Base-by-base conservation (phyloP, 2,888 invertebrate genomes). In the Vanessa cardui region DNA sequence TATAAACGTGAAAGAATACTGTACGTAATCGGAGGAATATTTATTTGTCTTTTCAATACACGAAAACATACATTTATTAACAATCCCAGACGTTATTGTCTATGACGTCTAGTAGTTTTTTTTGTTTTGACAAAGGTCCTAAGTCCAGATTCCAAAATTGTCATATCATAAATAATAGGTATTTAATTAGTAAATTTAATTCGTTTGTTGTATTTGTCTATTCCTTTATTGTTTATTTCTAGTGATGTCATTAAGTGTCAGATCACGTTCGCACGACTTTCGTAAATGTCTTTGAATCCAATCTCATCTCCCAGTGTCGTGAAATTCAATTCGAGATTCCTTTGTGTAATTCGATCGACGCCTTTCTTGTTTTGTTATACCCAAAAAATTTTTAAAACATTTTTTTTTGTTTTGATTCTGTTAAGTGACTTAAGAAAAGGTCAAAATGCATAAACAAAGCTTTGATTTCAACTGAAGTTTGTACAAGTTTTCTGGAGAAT, bases 191-290 rank as follows among this genome's bases (percentile, higher is more conserved):
- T 39, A 12, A 12, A 39, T 39, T 39, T 9, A 9, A 12, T 39
- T 39, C 39, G 5, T 20, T 16, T 5, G n/a, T 16, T 6, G 6
- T 6, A 54, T 3, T 31, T 54, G 15, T 52, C n/a, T 15, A 52
- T 15, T 12, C 26, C 16, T 31, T 49, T 18, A 15, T 6, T 46
- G 12, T 39, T 18, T 39, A 56, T 49, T 44, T 49, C 62, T 62
- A 50, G 52, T 58, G 67, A 62, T 66, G 73, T 74, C 77, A 76
- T 83, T 81, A 80, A 83, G 84, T 84, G 85, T 86, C 83, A 82
- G 80, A 78, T 82, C 82, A 82, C 83, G 83, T 83, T 80, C 87
- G 87, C 87, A 87, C 80, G 86, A 83, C 77, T 71, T 73, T 80
- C 84, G 78, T 88, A 86, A 87, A 87, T 77, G 79, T 78, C 75